phyloP scores from a whole-genome alignment of 2,888 invertebrate genomes.

The Masnerella sp. region DNA sequence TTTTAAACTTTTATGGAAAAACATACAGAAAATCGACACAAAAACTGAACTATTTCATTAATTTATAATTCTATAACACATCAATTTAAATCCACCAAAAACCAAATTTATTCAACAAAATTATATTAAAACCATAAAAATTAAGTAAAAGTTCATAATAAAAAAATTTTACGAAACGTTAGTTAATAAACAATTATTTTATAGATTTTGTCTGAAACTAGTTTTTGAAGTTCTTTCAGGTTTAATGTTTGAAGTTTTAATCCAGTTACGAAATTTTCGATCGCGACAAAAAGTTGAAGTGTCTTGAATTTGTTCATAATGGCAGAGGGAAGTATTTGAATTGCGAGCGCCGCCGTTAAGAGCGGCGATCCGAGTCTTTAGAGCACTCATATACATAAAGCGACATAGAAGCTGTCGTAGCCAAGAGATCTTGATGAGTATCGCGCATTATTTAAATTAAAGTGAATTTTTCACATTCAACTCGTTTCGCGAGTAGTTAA shows the following conservation, averaged over 20 bases:
- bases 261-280: not conserved
- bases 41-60: too few relatives aligned
- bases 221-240: too few relatives aligned
- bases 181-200: too few relatives aligned
- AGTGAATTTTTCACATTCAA: constrained; percentile 26
- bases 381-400: constrained; percentile 8
- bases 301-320: constrained; percentile 24
- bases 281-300: constrained; percentile 21
- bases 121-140: too few relatives aligned
- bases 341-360: constrained; percentile 32
- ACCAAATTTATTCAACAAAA: too few relatives aligned
- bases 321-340: constrained; percentile 25
- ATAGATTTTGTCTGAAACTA: too few relatives aligned
- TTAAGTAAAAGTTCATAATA: too few relatives aligned
- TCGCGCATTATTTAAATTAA: constrained; percentile 35
- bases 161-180: too few relatives aligned
- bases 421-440: constrained; percentile 39
- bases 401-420: constrained; percentile 14
- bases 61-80: too few relatives aligned
- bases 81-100: too few relatives aligned
- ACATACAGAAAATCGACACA: too few relatives aligned
- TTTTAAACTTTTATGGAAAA: too few relatives aligned
- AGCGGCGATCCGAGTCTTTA: constrained; percentile 27
- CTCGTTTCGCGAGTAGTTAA: not conserved
- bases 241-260: not conserved